Evolutionary conservation across 1,140 invertebrate genomes (phyloP), one percentile per base, ranked within the genome.

Genomic region (fruit fly (Drosophila melanogaster)): DNA sequence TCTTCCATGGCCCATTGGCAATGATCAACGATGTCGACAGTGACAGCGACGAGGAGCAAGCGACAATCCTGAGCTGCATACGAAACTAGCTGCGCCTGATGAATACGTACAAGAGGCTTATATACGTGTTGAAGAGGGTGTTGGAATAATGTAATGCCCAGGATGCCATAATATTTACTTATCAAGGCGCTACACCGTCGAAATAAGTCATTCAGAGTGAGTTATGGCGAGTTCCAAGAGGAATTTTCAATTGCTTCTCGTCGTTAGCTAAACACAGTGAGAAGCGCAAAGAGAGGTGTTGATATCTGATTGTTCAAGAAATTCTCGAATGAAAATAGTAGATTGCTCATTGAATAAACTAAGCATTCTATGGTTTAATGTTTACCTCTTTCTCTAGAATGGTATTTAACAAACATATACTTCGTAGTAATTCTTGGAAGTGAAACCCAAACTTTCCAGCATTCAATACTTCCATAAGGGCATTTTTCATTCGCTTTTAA

Each of bases 41-140:
- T 77, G 81, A 79, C 83, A 89, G 77, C 84, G 71, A 89, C 79
- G 76, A 84, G 85, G 79, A 84, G 84, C 84, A 87, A 70, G 84
- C 80, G 77, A 84, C 85, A 89, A 80, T 90, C 85, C 84, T 89
- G 84, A 89, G 84, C 69, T 90, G 84, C 85, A 89, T 89, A 89
- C 84, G 69, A 67, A 89, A 89, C 77, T 79, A 87, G 79, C 53
- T 67, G 46, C 50, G 64, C 60, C 53, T 46, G 60, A 50, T 69
- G 72, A 76, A 46, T 66, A 67, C 73, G 67, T 57, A 71, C 70
- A 55, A 46, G 19, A 61, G 15, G 40, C 35, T 58, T 51, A 53
- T 56, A 37, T 58, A 70, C 66, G 66, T 57, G 71, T 73, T 54
- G 58, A 54, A 22, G 57, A 73, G 49, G 54, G 66, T 70, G 66